Conservation (phyloP, 2,113 vertebrate genomes). For the Sclerurus mexicanus region DNA sequence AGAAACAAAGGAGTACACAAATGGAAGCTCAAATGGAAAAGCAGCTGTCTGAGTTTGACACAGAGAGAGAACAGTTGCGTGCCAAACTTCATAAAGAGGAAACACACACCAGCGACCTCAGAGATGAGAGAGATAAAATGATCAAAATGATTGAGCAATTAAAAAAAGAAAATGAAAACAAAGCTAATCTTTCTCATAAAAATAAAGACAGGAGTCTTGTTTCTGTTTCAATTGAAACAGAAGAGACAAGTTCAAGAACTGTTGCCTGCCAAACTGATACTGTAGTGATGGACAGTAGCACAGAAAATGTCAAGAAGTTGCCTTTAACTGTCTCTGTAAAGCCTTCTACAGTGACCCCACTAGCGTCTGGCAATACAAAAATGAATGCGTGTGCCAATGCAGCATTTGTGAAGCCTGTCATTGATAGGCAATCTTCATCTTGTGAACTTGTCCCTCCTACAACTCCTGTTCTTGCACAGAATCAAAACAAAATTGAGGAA, state of each 20-base stretch:
- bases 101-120: conserved; percentile 77
- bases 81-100: conserved; percentile 92
- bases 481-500: conserved; percentile 78
- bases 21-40: conserved; percentile 93
- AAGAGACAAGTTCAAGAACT: conserved; percentile 75
- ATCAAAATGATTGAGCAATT: conserved; percentile 90
- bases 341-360: conserved; percentile 78
- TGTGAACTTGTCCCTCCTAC: conserved; percentile 72
- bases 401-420: conserved; percentile 56
- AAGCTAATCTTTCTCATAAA: conserved; percentile 69
- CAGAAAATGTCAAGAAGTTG: conserved; percentile 84
- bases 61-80: conserved; percentile 92
- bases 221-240: conserved; percentile 85
- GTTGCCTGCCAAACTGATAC: conserved; percentile 88
- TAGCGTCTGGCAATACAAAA: conserved; percentile 81
- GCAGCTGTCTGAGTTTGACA: conserved; percentile 93
- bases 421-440: conserved; percentile 81
- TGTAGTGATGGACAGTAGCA: conserved; percentile 60
- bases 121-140: conserved; percentile 87
- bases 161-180: conserved; percentile 80
- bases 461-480: conserved; percentile 41
- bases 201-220: conserved; percentile 67
- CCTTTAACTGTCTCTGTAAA: conserved; percentile 85
- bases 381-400: conserved; percentile 59
- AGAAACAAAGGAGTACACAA: conserved; percentile 84